phyloP scores from a whole-genome alignment of 2,888 invertebrate species.

The Chrysopilus asiliformis region DNA sequence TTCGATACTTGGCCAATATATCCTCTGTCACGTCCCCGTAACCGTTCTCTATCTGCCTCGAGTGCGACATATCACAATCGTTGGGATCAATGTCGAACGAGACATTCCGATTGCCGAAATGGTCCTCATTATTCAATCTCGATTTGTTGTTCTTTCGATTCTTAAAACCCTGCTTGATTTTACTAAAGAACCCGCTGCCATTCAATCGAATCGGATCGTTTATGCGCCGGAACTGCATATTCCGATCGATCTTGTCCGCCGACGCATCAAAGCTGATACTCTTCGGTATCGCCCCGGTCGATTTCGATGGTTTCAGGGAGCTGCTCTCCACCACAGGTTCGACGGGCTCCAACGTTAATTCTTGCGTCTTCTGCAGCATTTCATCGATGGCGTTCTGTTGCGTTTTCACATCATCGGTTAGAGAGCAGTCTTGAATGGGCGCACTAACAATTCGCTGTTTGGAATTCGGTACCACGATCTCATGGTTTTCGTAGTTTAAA shows the following conservation, averaged over 20 bases:
- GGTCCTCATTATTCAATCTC: slow-evolving; percentile 16
- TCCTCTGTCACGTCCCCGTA: slow-evolving; percentile 71
- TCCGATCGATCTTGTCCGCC: slow-evolving; percentile 53
- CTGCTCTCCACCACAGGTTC: slow-evolving; percentile 4
- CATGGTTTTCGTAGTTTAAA: slow-evolving; percentile 34
- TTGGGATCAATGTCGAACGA: slow-evolving; percentile 21
- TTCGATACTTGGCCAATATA: slow-evolving; percentile 87
- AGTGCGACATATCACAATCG: slow-evolving; percentile 9
- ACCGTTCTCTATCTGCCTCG: slow-evolving; percentile 15
- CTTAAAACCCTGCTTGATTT: slow-evolving; percentile 54
- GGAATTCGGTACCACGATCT: slow-evolving; percentile 25
- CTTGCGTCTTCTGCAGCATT: slow-evolving; percentile 25
- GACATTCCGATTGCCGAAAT: slow-evolving; percentile 23
- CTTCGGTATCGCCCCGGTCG: slow-evolving; percentile 79
- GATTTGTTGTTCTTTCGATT: slow-evolving; percentile 44
- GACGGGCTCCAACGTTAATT: slow-evolving; percentile 20
- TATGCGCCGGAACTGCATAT: slow-evolving; percentile 37
- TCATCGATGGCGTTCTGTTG: slow-evolving; percentile 21
- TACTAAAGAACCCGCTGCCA: slow-evolving; percentile 56
- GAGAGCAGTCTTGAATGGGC: slow-evolving; percentile 5
- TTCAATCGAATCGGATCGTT: slow-evolving; percentile 15
- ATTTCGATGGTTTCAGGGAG: slow-evolving; percentile 37
- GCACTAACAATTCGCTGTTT: slow-evolving; percentile 16
- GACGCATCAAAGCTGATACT: slow-evolving; percentile 86
- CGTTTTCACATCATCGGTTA: slow-evolving; percentile 23